Conservation (phyloP, 92 coral and sea anemone species). For the Palythoa heliodiscus region DNA sequence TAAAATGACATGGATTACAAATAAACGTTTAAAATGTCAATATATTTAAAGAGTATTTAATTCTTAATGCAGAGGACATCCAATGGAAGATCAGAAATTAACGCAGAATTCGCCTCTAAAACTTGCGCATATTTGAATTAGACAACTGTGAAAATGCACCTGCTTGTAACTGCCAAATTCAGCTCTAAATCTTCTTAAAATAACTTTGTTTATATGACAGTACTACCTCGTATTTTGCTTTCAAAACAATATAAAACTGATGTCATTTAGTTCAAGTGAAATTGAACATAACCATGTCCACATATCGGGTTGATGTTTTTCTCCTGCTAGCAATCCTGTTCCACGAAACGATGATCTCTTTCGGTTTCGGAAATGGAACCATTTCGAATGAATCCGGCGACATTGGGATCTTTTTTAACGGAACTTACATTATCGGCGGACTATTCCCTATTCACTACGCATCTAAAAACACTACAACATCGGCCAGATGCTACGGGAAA, state of each 20-base stretch:
- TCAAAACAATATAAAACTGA: background rate
- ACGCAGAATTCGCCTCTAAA: background rate
- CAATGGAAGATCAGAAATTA: constrained; percentile 7
- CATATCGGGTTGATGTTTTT: background rate
- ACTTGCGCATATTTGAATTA: constrained; percentile 4
- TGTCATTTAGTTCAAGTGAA: no score
- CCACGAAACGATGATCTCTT: background rate
- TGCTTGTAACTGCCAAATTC: constrained; percentile 22
- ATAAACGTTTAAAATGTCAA: constrained; percentile 7
- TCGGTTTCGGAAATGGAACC: background rate
- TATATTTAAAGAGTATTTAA: constrained; percentile 1
- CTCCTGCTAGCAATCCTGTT: background rate
- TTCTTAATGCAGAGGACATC: background rate
- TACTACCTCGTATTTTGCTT: background rate
- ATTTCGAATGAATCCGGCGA: constrained; percentile 4
- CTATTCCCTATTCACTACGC: constrained; percentile 80
- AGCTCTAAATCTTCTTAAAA: constrained; percentile 8
- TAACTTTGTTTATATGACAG: constrained; percentile 6
- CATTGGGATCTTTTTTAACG: constrained; percentile 60
- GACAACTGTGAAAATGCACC: constrained; percentile 23
- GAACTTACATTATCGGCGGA: constrained; percentile 77
- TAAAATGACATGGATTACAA: constrained; percentile 16
- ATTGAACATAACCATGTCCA: background rate
- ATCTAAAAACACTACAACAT: constrained; percentile 41
- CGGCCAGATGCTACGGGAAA: constrained; percentile 62